Conservation (phyloP, 2,797 vertebrate species). For the Phrynocephalus forsythii region DNA sequence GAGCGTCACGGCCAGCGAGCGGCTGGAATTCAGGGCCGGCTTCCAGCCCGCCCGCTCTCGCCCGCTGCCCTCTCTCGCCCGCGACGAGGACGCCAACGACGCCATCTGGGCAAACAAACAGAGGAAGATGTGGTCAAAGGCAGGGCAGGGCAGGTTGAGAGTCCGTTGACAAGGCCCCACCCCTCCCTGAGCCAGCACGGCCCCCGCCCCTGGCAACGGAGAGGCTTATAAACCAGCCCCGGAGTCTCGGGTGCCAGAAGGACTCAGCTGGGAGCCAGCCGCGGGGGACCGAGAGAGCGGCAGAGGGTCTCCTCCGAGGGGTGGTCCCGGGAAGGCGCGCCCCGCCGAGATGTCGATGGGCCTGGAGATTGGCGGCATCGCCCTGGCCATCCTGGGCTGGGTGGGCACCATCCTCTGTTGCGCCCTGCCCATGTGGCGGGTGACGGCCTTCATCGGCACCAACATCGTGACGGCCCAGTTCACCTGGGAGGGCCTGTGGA, state of each 20-base stretch:
- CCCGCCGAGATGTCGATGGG: conserved; percentile 86
- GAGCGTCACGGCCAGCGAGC: conserved; percentile 1
- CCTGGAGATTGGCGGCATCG: conserved; percentile 88
- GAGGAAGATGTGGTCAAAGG: conserved; percentile 50
- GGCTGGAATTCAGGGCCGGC: conserved; percentile 12
- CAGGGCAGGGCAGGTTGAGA: conserved; percentile 42
- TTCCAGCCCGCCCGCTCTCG: background rate
- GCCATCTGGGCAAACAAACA: conserved; percentile 67
- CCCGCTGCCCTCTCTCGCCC: background rate
- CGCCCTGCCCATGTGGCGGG: conserved; percentile 91
- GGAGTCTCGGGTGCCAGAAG: conserved; percentile 32
- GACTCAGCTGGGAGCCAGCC: conserved; percentile 12
- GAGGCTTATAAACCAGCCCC: conserved; percentile 56
- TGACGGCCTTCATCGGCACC: conserved; percentile 92
- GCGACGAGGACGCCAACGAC: conserved; percentile 23
- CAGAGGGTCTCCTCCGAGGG: too few relatives aligned
- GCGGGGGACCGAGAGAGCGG: background rate
- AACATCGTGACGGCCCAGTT: conserved; percentile 93
- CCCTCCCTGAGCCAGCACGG: conserved; percentile 52
- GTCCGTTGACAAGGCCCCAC: conserved; percentile 64
- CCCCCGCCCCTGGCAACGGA: conserved; percentile 57
- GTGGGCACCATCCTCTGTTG: conserved; percentile 88
- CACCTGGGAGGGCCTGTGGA: conserved; percentile 92
- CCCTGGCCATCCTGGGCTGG: conserved; percentile 89
- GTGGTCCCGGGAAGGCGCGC: too few relatives aligned